A percentile compares a stretch with the other conserved stretches of the same genome.
Evolutionary conservation across 2,888 invertebrate species (phyloP).

Genomic region (Pristionchus mayeri): DNA sequence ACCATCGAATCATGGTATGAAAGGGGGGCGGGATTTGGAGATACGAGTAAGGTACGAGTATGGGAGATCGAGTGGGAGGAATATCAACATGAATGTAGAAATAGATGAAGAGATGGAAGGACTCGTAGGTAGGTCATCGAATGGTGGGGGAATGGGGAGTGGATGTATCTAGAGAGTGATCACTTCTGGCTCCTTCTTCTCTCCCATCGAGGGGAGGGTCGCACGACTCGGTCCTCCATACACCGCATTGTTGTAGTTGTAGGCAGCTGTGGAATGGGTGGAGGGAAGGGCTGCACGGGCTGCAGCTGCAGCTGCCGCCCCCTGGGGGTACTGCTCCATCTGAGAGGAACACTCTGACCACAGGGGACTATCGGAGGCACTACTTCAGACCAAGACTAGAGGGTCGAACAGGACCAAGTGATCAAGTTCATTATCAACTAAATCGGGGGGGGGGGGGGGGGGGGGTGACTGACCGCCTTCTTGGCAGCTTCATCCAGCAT

Average conservation of each 20-base stretch:
- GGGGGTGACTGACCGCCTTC: neutral
- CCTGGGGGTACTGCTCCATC: neutral
- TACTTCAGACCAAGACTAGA: no score
- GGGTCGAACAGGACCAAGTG: no score
- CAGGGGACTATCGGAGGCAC: no score
- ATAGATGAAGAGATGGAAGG: neutral
- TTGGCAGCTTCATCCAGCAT: neutral
- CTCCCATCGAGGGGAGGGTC: no score
- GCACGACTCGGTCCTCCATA: neutral
- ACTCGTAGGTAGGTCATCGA: neutral
- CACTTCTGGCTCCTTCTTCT: neutral
- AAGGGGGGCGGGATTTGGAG: neutral
- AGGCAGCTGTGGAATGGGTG: neutral
- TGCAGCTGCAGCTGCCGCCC: neutral
- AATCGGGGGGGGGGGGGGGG: no score
- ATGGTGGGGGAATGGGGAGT: neutral
- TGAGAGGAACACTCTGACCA: neutral
- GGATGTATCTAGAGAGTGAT: constrained; percentile 41
- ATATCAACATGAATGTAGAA: neutral
- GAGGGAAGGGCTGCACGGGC: neutral
- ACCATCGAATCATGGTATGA: constrained; percentile 10
- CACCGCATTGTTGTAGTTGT: constrained; percentile 31
- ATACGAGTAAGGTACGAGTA: neutral
- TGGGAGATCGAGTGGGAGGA: neutral
- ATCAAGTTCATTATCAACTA: no score